phyloP scores from a whole-genome alignment of 2,797 vertebrate species.

The Vireo griseus region DNA sequence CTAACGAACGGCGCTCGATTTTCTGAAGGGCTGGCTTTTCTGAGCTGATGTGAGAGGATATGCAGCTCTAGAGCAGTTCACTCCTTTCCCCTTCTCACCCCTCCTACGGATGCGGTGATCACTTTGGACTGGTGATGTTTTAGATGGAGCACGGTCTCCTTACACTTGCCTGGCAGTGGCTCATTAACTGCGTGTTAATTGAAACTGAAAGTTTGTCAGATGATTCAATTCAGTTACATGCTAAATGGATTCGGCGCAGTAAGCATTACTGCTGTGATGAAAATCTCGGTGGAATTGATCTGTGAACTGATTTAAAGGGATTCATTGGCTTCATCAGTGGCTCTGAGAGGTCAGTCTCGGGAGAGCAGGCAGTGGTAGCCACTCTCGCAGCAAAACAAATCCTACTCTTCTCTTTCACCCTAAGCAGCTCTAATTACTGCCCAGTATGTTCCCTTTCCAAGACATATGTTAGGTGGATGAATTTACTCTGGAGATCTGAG shows the following conservation, averaged over 20 bases:
- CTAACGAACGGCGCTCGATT: background rate
- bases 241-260: conserved; percentile 24
- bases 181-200: conserved; percentile 13
- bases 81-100: background rate
- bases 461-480: background rate
- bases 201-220: conserved; percentile 31
- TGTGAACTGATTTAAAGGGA: conserved; percentile 29
- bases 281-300: conserved; percentile 10
- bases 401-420: background rate
- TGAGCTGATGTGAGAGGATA: background rate
- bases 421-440: background rate
- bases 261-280: background rate
- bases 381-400: background rate
- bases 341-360: background rate
- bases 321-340: background rate
- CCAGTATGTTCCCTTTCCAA: background rate
- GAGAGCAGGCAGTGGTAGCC: background rate
- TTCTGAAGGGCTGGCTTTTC: background rate
- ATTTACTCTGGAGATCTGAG: background rate
- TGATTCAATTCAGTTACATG: conserved; percentile 22
- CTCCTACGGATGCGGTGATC: background rate
- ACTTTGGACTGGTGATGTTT: background rate
- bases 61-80: background rate
- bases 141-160: background rate
- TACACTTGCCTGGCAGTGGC: background rate